phyloP scores from a whole-genome alignment of 1,140 invertebrate genomes.

The Maconellicoccus hirsutus region DNA sequence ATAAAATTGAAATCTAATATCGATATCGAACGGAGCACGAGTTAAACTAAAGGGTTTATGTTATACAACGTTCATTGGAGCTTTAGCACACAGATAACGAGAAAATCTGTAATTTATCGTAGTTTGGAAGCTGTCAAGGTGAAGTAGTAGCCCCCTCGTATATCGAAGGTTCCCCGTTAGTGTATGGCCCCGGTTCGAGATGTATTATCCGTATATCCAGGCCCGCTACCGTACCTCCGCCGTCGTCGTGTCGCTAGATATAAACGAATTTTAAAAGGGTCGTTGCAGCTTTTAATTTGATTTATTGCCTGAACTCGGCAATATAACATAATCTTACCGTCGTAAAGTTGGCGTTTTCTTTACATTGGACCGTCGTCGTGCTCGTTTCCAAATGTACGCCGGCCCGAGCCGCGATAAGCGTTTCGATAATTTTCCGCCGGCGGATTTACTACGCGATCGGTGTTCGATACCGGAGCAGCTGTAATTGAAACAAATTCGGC shows the following conservation, averaged over 20 bases:
- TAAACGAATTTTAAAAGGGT: conserved; percentile 1
- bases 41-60: not conserved
- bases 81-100: not conserved
- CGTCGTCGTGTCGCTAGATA: not conserved
- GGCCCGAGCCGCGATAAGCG: not conserved
- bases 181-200: not conserved
- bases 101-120: conserved; percentile 4
- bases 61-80: not conserved
- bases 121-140: conserved; percentile 1
- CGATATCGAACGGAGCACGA: not conserved
- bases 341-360: conserved; percentile 2
- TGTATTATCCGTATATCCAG: not conserved
- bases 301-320: not conserved
- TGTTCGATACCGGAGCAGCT: too few species aligned
- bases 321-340: conserved; percentile 4
- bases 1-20: conserved; percentile 6
- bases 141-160: not conserved
- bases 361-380: not conserved
- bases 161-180: not conserved
- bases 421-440: not conserved
- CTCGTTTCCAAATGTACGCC: too few species aligned
- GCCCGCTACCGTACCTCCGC: too few species aligned
- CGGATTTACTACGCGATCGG: too few species aligned
- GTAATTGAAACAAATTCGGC: too few species aligned
- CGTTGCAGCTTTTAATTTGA: not conserved